These are phyloP conservation scores for Rhinoptilus africanus DNA, from an alignment of 2,113 vertebrate species.

Conservation along the genomic window DNA sequence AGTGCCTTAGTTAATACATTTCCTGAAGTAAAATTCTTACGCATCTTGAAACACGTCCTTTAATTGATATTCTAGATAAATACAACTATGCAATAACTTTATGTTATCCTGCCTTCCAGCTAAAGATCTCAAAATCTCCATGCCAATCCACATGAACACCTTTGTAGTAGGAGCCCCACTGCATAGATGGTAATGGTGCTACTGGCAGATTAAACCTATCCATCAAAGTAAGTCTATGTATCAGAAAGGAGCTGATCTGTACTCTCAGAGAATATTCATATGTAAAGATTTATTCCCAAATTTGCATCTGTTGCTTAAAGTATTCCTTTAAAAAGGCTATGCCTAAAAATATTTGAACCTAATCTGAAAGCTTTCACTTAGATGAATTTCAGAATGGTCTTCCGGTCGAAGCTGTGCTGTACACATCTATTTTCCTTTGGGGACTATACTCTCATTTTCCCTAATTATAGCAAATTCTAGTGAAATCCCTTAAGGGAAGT, in stretches of 20 bases:
- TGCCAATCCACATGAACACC: not conserved
- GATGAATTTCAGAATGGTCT: conserved; percentile 15
- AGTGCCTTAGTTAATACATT: not conserved
- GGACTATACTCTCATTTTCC: not conserved
- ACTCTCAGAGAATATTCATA: not conserved
- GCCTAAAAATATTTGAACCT: not conserved
- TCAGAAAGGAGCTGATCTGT: not conserved
- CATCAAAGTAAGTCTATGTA: not conserved
- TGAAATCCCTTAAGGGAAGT: conserved; percentile 22
- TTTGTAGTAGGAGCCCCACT: not conserved
- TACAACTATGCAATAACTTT: not conserved
- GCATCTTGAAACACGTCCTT: not conserved
- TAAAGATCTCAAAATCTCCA: not conserved
- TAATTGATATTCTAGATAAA: not conserved
- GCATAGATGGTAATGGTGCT: not conserved
- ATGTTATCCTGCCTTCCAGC: not conserved
- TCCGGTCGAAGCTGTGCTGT: not conserved
- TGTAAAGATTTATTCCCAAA: not conserved
- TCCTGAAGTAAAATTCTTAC: not conserved
- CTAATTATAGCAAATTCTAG: conserved; percentile 35
- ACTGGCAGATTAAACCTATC: not conserved
- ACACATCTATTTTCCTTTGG: not conserved
- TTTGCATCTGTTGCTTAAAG: not conserved
- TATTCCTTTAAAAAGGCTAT: not conserved
- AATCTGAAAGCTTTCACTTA: not conserved